phyloP scores from a whole-genome alignment of 2,888 invertebrate species.

The Electrophaes corylata region DNA sequence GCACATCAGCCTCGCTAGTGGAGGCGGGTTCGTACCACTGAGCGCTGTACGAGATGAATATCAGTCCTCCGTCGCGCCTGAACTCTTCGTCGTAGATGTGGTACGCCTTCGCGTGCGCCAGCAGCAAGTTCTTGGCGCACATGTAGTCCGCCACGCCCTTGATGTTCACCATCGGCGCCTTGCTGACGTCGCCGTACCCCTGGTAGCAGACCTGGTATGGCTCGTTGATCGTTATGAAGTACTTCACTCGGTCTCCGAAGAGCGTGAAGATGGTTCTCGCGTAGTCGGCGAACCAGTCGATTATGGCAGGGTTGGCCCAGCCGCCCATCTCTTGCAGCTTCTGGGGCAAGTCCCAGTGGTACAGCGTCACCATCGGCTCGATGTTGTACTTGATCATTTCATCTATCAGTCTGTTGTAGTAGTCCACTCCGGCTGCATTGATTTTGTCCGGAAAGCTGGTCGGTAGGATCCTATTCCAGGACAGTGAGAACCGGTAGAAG shows the following conservation, averaged over 20 bases:
- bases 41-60: conserved; percentile 80
- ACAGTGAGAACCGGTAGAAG: conserved; percentile 81
- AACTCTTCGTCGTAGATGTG: conserved; percentile 64
- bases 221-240: conserved; percentile 85
- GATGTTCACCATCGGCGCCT: conserved; percentile 58
- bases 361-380: conserved; percentile 82
- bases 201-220: conserved; percentile 61
- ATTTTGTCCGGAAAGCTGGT: conserved; percentile 75
- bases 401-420: conserved; percentile 86
- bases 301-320: conserved; percentile 67
- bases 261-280: conserved; percentile 62
- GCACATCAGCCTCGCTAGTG: conserved; percentile 63
- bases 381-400: conserved; percentile 84
- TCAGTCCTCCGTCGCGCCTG: conserved; percentile 63
- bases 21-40: conserved; percentile 71
- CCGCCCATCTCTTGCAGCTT: no score
- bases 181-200: conserved; percentile 65
- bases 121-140: conserved; percentile 71
- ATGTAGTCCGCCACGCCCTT: conserved; percentile 75
- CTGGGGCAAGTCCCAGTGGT: conserved; percentile 78
- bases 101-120: conserved; percentile 80
- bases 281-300: conserved; percentile 73
- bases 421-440: conserved; percentile 82
- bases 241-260: conserved; percentile 75
- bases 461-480: conserved; percentile 86